These are phyloP conservation scores for Sussaba pulchella DNA, from an alignment of 2,888 invertebrate genomes.

Conservation along the genomic window DNA sequence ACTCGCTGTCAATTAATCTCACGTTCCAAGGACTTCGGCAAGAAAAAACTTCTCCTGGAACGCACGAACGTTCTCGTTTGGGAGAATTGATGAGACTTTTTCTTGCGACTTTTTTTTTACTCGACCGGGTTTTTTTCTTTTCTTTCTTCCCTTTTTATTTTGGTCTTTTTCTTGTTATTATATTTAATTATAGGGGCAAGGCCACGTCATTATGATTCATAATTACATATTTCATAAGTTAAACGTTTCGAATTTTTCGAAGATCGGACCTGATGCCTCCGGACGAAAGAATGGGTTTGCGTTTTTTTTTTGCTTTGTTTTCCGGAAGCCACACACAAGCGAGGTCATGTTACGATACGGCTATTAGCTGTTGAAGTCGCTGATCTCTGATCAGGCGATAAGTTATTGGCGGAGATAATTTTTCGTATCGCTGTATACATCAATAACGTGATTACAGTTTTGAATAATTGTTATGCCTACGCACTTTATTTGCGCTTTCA, in stretches of 20 bases:
- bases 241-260: slow-evolving; percentile 47
- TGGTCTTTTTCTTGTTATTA: slow-evolving; percentile 54
- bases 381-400: slow-evolving; percentile 52
- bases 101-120: slow-evolving; percentile 9
- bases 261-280: slow-evolving; percentile 31
- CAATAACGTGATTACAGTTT: neutral
- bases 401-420: slow-evolving; percentile 48
- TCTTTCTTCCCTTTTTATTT: too few species aligned
- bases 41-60: slow-evolving; percentile 25
- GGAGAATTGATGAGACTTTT: slow-evolving; percentile 60
- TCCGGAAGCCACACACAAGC: slow-evolving; percentile 42
- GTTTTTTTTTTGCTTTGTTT: slow-evolving; percentile 25
- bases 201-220: slow-evolving; percentile 48
- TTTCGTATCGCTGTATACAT: slow-evolving; percentile 23
- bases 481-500: neutral
- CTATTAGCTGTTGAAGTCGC: slow-evolving; percentile 30
- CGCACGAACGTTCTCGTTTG: slow-evolving; percentile 53
- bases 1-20: slow-evolving; percentile 49
- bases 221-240: slow-evolving; percentile 52
- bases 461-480: slow-evolving; percentile 1
- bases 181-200: slow-evolving; percentile 60
- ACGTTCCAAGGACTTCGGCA: slow-evolving; percentile 27
- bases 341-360: slow-evolving; percentile 33
- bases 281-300: slow-evolving; percentile 23
- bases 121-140: too few species aligned